Evolutionary conservation across 23 tunicate genomes (phyloP).

Genomic region (Halocynthia roretzi): DNA sequence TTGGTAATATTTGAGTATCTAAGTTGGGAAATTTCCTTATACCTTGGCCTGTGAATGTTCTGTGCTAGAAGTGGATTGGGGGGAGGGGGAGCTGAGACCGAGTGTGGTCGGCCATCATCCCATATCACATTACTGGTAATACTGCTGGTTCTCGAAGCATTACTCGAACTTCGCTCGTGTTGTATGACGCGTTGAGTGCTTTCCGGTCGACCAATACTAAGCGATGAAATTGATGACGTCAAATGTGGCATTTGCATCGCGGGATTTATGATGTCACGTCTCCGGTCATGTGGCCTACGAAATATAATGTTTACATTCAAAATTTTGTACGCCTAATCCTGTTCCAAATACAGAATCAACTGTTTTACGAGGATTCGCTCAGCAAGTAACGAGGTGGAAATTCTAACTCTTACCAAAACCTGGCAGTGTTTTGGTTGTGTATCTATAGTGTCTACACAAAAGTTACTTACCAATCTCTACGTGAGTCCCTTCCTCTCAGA

Average conservation of each 20-base stretch:
- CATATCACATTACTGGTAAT: conserved; percentile 30
- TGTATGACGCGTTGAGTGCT: conserved; percentile 15
- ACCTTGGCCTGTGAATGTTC: conserved; percentile 9
- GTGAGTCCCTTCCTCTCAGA: no score
- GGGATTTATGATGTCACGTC: conserved; percentile 37
- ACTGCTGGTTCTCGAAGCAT: conserved; percentile 36
- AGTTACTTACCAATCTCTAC: no score
- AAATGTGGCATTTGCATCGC: conserved; percentile 4
- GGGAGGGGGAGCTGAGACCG: conserved; percentile 23
- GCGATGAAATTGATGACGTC: conserved; percentile 21
- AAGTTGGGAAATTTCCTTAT: conserved; percentile 8
- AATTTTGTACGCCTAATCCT: no score
- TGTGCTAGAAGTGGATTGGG: conserved; percentile 10
- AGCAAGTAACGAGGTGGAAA: no score
- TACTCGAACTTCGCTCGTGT: background rate
- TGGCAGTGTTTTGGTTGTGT: conserved; percentile 21
- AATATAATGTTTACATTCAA: no score
- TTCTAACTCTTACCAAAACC: background rate
- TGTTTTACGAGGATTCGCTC: background rate
- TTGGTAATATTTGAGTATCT: no score
- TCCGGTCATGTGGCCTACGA: conserved; percentile 15
- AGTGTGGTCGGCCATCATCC: conserved; percentile 41
- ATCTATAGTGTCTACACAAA: no score
- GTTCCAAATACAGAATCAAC: no score
- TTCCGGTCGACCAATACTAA: conserved; percentile 40